phyloP scores from a whole-genome alignment of 1,140 invertebrate species.

The Brachionus rubens region DNA sequence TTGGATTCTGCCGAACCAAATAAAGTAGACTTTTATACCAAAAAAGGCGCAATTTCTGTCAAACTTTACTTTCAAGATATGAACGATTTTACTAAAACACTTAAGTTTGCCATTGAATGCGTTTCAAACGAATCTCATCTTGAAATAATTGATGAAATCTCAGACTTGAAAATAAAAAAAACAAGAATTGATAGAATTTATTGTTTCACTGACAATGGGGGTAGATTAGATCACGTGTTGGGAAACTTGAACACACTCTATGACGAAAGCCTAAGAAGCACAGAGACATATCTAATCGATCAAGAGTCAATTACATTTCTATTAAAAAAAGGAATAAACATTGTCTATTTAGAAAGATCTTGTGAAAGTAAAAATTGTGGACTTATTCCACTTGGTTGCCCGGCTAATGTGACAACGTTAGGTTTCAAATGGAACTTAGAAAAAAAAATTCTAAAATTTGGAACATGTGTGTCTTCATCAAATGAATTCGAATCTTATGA shows the following conservation, averaged over 20 bases:
- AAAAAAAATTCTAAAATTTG: constrained; percentile 26
- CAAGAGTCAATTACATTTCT: constrained; percentile 34
- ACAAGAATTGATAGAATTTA: constrained; percentile 9
- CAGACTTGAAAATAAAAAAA: background rate
- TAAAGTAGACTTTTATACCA: background rate
- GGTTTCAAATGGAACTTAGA: constrained; percentile 33
- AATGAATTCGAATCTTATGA: constrained; percentile 37
- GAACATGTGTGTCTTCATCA: background rate
- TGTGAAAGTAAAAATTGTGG: constrained; percentile 21
- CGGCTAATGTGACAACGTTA: constrained; percentile 9
- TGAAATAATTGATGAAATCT: background rate
- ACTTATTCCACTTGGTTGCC: constrained; percentile 2
- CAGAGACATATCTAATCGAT: background rate
- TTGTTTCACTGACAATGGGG: constrained; percentile 18
- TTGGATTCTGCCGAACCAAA: constrained; percentile 30
- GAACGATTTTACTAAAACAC: constrained; percentile 35
- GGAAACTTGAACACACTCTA: constrained; percentile 29
- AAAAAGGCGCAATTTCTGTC: background rate
- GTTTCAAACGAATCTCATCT: background rate
- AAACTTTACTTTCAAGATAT: constrained; percentile 14
- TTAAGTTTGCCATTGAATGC: background rate
- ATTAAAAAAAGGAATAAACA: constrained; percentile 5
- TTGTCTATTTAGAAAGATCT: constrained; percentile 12
- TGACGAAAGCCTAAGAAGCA: constrained; percentile 5
- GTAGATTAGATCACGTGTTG: constrained; percentile 27